Conservation (phyloP, 2,888 invertebrate genomes). For the Ganaspis brasiliensis region DNA sequence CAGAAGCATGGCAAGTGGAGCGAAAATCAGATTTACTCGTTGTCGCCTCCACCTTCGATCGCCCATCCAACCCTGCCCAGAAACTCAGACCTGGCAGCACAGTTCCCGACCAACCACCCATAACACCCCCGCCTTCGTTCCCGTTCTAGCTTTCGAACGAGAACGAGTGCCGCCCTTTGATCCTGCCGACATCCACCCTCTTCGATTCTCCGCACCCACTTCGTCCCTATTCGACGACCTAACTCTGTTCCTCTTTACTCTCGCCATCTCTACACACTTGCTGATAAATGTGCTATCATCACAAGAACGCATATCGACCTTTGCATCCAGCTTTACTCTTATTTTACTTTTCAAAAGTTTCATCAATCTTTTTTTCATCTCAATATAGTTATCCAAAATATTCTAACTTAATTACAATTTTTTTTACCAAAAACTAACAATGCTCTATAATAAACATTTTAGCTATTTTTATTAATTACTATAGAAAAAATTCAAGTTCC, state of each 20-base stretch:
- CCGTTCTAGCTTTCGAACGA: constrained; percentile 68
- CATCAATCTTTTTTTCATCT: not conserved
- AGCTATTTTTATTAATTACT: too few relatives aligned
- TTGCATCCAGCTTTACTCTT: constrained; percentile 32
- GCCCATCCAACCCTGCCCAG: constrained; percentile 47
- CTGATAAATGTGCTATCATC: constrained; percentile 69
- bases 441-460: too few relatives aligned
- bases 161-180: constrained; percentile 78
- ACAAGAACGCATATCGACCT: constrained; percentile 54
- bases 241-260: constrained; percentile 48
- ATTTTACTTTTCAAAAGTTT: not conserved
- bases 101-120: constrained; percentile 59
- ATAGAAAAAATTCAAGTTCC: too few relatives aligned
- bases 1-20: constrained; percentile 75
- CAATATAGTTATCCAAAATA: too few relatives aligned
- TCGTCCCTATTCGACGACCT: constrained; percentile 22
- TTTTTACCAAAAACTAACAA: too few relatives aligned
- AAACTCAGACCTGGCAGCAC: constrained; percentile 57
- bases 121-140: constrained; percentile 56
- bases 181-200: constrained; percentile 79
- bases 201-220: constrained; percentile 58
- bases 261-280: constrained; percentile 55
- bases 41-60: constrained; percentile 75
- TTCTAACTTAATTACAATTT: too few relatives aligned
- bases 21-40: constrained; percentile 80